Evolutionary conservation across 2,888 invertebrate genomes (phyloP), one percentile per base, ranked within the genome.

Genomic region (Sphaerophoria rueppellii): DNA sequence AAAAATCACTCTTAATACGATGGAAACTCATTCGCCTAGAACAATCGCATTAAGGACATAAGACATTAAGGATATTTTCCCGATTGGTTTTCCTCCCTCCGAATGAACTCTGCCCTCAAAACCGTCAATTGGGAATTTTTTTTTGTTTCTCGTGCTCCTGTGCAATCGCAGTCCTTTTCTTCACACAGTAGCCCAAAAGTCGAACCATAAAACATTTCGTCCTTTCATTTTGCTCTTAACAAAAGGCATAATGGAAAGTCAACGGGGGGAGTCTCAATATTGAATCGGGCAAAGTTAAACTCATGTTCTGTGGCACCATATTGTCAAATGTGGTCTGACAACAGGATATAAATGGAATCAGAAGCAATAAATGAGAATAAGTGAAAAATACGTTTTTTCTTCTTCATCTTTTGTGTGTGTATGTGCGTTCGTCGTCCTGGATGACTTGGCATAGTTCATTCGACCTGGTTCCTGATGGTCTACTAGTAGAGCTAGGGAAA

Each of bases 41-140:
- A 77, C 69, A 85, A 81, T 69, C 63, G 73, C 76, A 85, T 85
- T 76, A 77, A 70, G 81, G 77, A 76, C 83, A 76, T 65, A 78
- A 79, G 79, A 83, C 82, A 83, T 83, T 69, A 65, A 75, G 74
- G 58, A 79, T 71, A 72, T 76, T 76, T 24, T 69, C 72, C 76
- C 74, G 72, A 85, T 80, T 61, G 81, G 71, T 73, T 73, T 43
- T 80, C 40, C 37, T 54, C 65, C n/a, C 24, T 1, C 2, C 24
- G 24, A 24, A 24, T 61, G 72, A 72, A 75, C 70, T 78, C 46
- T 82, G 52, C 48, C 35, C 71, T 65, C 12, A 34, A 55, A 55
- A 55, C 12, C 40, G 37, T 40, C 54, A 9, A 40, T 52, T 57
- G 1, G 24, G 2, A 0, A 34, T 57, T 35, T 9, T 43, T 40